A percentile compares a stretch with the other conserved stretches of the same genome.
Evolutionary conservation across 2,797 vertebrate species (phyloP).

Genomic region (Sebastes diaconus): DNA sequence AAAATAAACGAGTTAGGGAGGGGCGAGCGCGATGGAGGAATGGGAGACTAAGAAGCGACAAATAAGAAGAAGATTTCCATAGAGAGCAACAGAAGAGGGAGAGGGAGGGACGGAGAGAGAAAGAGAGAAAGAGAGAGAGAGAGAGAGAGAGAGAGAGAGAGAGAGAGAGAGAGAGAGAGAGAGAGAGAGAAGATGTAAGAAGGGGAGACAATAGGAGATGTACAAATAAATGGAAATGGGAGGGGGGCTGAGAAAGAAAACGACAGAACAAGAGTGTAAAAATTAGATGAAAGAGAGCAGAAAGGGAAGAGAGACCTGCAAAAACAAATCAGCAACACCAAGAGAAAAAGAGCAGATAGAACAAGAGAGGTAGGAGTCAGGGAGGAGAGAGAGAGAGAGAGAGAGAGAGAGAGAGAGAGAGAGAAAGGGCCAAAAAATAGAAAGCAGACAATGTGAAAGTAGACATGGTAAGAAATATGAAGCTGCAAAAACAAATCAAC

Average conservation of each 20-base stretch:
- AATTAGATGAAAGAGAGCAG: slow-evolving; percentile 24
- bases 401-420: not conserved
- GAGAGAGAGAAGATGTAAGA: not conserved
- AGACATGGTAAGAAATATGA: slow-evolving; percentile 48
- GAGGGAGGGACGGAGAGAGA: not conserved
- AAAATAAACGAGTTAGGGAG: slow-evolving; percentile 59
- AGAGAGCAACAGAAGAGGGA: slow-evolving; percentile 34
- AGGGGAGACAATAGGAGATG: slow-evolving; percentile 5
- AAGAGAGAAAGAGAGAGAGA: not conserved
- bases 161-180: not conserved
- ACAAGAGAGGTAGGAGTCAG: not conserved
- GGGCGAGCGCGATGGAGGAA: slow-evolving; percentile 17
- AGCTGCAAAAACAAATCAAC: slow-evolving; percentile 60
- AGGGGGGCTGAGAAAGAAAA: slow-evolving; percentile 11
- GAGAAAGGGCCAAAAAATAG: slow-evolving; percentile 20
- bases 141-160: not conserved
- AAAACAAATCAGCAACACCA: slow-evolving; percentile 35
- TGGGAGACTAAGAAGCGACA: slow-evolving; percentile 33
- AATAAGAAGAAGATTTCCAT: slow-evolving; percentile 66
- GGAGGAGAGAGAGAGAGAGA: slow-evolving; percentile 2
- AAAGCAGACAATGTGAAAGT: slow-evolving; percentile 24
- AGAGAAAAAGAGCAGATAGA: slow-evolving; percentile 9
- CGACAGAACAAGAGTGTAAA: not conserved
- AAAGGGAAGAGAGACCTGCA: slow-evolving; percentile 1
- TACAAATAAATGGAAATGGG: slow-evolving; percentile 26